Conservation (phyloP, 2,797 vertebrate genomes). For the Antrozous pallidus region DNA sequence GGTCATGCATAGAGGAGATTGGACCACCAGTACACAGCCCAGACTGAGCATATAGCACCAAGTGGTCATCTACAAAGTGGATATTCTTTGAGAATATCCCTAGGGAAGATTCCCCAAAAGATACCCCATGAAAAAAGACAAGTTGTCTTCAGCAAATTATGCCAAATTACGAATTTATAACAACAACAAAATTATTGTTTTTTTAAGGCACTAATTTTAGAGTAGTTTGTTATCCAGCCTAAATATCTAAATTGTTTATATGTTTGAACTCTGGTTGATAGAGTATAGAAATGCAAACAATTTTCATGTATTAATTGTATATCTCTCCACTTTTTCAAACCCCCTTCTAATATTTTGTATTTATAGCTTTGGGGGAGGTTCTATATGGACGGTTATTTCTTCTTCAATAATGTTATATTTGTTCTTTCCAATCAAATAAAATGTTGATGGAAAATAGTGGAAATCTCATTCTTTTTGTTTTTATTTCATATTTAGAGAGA, state of each 20-base stretch:
- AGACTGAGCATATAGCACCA: neutral
- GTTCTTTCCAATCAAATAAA: neutral
- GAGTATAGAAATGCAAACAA: neutral
- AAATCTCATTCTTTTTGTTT: neutral
- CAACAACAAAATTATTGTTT: neutral
- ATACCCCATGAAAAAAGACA: neutral
- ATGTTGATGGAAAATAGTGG: neutral
- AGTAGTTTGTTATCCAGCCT: neutral
- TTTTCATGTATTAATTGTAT: neutral
- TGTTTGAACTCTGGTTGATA: neutral
- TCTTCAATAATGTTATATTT: neutral
- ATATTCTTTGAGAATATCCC: neutral
- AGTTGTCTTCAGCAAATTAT: neutral
- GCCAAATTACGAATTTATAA: neutral
- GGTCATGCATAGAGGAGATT: neutral
- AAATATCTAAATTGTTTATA: neutral
- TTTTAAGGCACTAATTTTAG: neutral
- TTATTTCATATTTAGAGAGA: neutral
- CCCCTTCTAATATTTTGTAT: neutral
- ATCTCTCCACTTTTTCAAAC: neutral
- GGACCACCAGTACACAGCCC: neutral
- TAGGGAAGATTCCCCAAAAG: neutral
- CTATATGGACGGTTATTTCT: neutral
- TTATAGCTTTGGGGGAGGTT: neutral
- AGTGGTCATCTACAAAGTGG: neutral